Evolutionary conservation across 2,888 invertebrate genomes (phyloP), one percentile per base, ranked within the genome.

Genomic region (Ischnura elegans): DNA sequence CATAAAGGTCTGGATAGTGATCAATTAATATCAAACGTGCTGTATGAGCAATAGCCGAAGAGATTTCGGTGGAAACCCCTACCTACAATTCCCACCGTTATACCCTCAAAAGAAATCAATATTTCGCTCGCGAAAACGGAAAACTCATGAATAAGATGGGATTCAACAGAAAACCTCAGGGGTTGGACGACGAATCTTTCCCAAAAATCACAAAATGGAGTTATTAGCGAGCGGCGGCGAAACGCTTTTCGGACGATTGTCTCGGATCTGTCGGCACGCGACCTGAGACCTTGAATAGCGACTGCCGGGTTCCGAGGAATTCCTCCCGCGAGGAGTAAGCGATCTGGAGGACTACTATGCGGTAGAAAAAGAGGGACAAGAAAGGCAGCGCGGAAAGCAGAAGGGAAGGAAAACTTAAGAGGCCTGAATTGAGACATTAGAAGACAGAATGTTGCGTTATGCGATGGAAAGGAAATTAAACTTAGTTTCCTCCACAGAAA

Each of bases 231-330:
- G 42, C 19, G 36, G 61, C 90, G 90, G 55, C 61, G 21, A 61
- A 90, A 90, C 90, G 61, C 61, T 61, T 61, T 90, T 55, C n/a
- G 90, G 36, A 42, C 55, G 76, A 76, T n/a, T 76, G 76, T 76
- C 76, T 76, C 10, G 76, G 10, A 76, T 29, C 13, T 66, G 45
- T 45, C 43, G 90, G 90, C 90, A 90, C 90, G 90, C 90, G 90
- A 90, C 90, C 61, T 90, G 90, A 25, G 90, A 21, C 90, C 90
- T 90, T 90, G 90, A 90, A n/a, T 43, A 90, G 90, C 61, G 61
- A 21, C 55, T 21, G 25, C 61, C 42, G 25, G n/a, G 47, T 29
- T 61, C 61, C 4, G 36, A 36, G 76, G 76, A 36, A 76, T 76
- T 76, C 36, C 76, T 8, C n/a, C 16, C 76, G 25, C 36, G 76